phyloP scores from a whole-genome alignment of 2,888 invertebrate species.

The Emmelina monodactyla region DNA sequence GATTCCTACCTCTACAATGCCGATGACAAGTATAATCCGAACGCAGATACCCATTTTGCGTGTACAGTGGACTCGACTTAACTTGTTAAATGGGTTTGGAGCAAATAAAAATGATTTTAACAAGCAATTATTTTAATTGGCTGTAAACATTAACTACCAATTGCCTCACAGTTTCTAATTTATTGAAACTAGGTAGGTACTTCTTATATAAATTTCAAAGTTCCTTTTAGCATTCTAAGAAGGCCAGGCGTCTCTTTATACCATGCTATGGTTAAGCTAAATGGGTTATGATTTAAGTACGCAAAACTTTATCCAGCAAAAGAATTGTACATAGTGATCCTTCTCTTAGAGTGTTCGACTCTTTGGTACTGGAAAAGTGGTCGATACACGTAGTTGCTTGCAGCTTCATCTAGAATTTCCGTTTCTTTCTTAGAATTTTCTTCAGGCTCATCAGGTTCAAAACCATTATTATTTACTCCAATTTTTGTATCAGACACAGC shows the following conservation, averaged over 20 bases:
- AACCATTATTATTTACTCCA: background rate
- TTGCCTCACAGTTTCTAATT: no score
- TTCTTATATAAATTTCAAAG: no score
- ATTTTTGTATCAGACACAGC: background rate
- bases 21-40: background rate
- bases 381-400: conserved; percentile 38
- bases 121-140: background rate
- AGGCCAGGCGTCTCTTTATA: no score
- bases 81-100: no score
- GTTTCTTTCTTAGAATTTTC: background rate
- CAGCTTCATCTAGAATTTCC: conserved; percentile 27
- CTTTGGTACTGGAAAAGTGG: conserved; percentile 46
- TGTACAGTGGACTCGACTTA: no score
- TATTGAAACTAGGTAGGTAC: no score
- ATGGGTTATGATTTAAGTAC: no score
- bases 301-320: conserved; percentile 48
- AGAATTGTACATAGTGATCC: conserved; percentile 49
- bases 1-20: background rate
- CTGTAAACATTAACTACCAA: no score
- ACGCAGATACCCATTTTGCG: background rate
- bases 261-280: no score
- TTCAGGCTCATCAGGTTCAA: background rate
- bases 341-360: conserved; percentile 45
- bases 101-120: no score
- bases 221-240: no score